Evolutionary conservation across 2,113 vertebrate genomes (phyloP), one percentile per base, ranked within the genome.

Genomic region (Mola mola): DNA sequence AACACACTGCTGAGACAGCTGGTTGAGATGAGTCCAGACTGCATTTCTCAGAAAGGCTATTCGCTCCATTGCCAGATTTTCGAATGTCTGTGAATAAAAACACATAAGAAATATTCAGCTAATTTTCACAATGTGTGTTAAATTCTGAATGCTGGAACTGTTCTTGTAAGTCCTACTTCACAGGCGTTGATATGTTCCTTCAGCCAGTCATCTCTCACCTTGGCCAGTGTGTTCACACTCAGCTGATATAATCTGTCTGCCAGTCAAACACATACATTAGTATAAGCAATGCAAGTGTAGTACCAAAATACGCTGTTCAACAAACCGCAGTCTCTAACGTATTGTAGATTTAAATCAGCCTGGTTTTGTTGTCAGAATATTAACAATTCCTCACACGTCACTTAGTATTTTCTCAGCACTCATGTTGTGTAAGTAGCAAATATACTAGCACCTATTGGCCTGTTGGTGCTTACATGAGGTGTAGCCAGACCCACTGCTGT

Each of bases 21-120:
- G 95, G 67, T 98, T 99, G 61, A 94, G 47, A 0, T 99, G 96
- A 11, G 94, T 90, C 97, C 96, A 99, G n/a, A 98, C 38, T 0
- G 93, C 76, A 0, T 94, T 96, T 68, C 96, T 91, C 72, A 97
- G 87, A 47, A 90, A 93, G 83, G 73, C 93, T 79, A 98, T 96
- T 19, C 95, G 82, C 62, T 98, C 95, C 0, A 88, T 86, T 41
- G 96, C 94, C 83, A 96, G 95, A 47, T 85, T 92, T 77, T 97
- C 95, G 64, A 97, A 95, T 38, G 92, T 82, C 96, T 99, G 42
- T 40, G 10, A 11, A 12, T 10, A 5, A 48, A 48, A 61, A 58
- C 1, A 29, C 0, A 16, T 41, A 2, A 31, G n/a, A n/a, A n/a
- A n/a, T n/a, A 29, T 38, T 63, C 0, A 13, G 25, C 3, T 40